Evolutionary conservation across 2,888 invertebrate species (phyloP).

Genomic region (Chloroclystis v-ata): DNA sequence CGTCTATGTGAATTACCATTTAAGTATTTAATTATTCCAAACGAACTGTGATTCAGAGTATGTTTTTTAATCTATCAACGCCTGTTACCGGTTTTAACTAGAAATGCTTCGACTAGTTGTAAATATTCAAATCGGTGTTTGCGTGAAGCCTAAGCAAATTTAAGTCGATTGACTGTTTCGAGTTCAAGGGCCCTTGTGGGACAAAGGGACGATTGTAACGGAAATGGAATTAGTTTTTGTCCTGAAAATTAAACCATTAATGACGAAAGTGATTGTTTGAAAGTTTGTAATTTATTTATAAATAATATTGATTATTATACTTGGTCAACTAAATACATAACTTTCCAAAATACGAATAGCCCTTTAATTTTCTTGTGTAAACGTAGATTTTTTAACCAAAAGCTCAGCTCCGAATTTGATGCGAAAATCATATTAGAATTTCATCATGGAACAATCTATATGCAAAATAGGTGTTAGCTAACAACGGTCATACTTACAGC

Average conservation of each 20-base stretch:
- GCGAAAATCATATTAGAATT: slow-evolving; percentile 56
- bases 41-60: too few relatives aligned
- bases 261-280: neutral
- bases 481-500: slow-evolving; percentile 45
- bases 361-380: too few relatives aligned
- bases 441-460: slow-evolving; percentile 59
- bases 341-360: too few relatives aligned
- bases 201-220: slow-evolving; percentile 16
- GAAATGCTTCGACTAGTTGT: slow-evolving; percentile 20
- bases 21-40: too few relatives aligned
- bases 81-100: slow-evolving; percentile 4
- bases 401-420: slow-evolving; percentile 43
- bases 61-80: too few relatives aligned
- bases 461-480: slow-evolving; percentile 62
- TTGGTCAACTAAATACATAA: too few relatives aligned
- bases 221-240: slow-evolving; percentile 8
- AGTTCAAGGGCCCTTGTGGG: slow-evolving; percentile 12
- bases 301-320: too few relatives aligned
- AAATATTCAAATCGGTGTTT: slow-evolving; percentile 57
- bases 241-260: slow-evolving; percentile 3
- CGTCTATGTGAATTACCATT: too few relatives aligned
- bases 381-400: neutral
- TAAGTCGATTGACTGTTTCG: slow-evolving; percentile 30
- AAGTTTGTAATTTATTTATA: slow-evolving; percentile 17
- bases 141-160: slow-evolving; percentile 54